Evolutionary conservation across 2,113 vertebrate species (phyloP).

Genomic region (Ochotona curzoniae): DNA sequence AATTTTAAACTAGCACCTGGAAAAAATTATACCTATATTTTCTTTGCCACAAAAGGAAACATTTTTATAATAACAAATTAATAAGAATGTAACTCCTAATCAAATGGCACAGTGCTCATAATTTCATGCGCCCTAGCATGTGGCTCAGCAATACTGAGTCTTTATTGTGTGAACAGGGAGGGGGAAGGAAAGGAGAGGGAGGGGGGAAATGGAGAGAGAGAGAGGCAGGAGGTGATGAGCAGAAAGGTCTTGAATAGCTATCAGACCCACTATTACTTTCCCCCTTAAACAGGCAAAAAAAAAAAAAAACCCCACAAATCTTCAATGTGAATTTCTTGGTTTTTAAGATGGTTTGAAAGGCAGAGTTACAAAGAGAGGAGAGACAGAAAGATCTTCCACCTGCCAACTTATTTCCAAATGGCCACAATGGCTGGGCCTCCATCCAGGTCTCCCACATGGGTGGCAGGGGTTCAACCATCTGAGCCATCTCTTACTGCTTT

Average conservation of each 20-base stretch:
- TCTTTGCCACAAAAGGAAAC: not conserved
- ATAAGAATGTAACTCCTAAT: constrained; percentile 5
- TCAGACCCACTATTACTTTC: not conserved
- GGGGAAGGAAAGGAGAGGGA: fast-evolving
- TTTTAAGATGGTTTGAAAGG: no score
- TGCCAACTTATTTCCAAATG: no score
- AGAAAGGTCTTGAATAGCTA: not conserved
- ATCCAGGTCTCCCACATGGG: no score
- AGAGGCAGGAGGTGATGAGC: not conserved
- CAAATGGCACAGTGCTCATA: not conserved
- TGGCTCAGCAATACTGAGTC: not conserved
- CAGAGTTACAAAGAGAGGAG: no score
- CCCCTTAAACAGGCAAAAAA: not conserved
- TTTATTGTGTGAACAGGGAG: not conserved
- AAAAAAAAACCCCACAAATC: not conserved
- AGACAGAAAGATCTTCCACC: no score
- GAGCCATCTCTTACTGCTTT: no score
- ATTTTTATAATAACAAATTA: constrained; percentile 10
- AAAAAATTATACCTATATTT: not conserved
- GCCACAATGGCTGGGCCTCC: no score
- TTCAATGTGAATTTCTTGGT: constrained; percentile 13
- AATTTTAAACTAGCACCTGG: not conserved
- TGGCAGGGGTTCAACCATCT: no score
- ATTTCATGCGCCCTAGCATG: not conserved
- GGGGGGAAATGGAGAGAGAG: no score